Conservation (phyloP, 2,888 invertebrate species). For the Diaprepes abbreviatus region DNA sequence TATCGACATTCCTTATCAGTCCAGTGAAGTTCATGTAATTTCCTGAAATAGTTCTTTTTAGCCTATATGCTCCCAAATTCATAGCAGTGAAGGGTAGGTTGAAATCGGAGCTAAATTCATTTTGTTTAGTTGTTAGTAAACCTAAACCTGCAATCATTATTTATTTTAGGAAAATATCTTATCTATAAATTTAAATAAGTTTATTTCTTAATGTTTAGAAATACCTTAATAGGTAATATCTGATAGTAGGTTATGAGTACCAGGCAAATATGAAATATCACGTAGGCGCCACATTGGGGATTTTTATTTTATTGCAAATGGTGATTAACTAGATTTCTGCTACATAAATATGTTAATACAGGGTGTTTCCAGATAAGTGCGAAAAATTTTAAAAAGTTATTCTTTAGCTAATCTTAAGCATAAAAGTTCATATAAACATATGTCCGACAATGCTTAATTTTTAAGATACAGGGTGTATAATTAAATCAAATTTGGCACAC, state of each 20-base stretch:
- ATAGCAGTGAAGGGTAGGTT: conserved; percentile 44
- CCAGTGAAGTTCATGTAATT: conserved; percentile 47
- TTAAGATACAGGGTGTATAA: no score
- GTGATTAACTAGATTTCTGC: neutral
- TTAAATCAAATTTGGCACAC: no score
- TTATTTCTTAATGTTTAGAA: conserved; percentile 16
- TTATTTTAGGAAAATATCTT: conserved; percentile 42
- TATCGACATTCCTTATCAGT: conserved; percentile 34
- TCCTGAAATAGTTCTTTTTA: conserved; percentile 50
- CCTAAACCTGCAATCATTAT: conserved; percentile 47
- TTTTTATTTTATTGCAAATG: conserved; percentile 1
- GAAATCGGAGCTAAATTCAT: conserved; percentile 32
- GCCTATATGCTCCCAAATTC: conserved; percentile 49
- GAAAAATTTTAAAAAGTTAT: no score
- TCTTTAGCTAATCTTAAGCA: no score
- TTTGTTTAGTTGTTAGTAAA: conserved; percentile 44
- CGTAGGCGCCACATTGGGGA: neutral
- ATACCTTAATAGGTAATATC: conserved; percentile 5
- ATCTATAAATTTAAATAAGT: conserved; percentile 29
- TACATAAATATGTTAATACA: no score
- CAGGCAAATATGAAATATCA: neutral
- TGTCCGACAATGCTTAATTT: no score
- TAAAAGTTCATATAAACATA: no score
- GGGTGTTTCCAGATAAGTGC: no score
- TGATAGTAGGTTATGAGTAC: neutral